Conservation (phyloP, 2,888 invertebrate species). For the Aphrophora alni region DNA sequence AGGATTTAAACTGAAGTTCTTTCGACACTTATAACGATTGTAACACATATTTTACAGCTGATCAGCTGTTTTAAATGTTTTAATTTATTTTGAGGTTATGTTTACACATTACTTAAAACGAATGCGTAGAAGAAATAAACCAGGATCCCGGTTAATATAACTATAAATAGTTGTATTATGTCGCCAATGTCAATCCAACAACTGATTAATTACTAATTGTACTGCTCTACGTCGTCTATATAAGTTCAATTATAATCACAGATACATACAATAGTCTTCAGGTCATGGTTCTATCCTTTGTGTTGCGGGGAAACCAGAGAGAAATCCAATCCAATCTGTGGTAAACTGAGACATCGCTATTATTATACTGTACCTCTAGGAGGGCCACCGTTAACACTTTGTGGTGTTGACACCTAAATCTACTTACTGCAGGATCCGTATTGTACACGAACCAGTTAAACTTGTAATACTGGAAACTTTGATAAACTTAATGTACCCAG, state of each 20-base stretch:
- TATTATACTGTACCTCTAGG: not conserved
- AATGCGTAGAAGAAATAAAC: too few species aligned
- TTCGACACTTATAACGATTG: too few species aligned
- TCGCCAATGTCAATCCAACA: not conserved
- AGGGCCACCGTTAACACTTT: not conserved
- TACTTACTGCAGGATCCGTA: not conserved
- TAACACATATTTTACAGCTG: too few species aligned
- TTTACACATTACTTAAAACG: too few species aligned
- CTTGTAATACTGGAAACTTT: not conserved
- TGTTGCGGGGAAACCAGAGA: not conserved
- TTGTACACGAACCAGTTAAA: not conserved
- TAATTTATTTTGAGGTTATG: too few species aligned
- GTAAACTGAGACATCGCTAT: not conserved
- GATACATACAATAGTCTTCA: not conserved
- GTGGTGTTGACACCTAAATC: not conserved
- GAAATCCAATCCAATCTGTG: not conserved
- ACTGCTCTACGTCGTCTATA: not conserved
- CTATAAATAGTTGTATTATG: too few species aligned
- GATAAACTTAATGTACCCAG: not conserved
- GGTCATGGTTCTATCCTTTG: conserved; percentile 1
- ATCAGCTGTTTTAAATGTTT: too few species aligned
- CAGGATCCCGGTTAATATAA: too few species aligned
- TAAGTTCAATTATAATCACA: not conserved
- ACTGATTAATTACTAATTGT: not conserved
- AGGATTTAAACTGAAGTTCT: too few species aligned